phyloP scores from a whole-genome alignment of 2,888 invertebrate species.

The Tortrix viridana region DNA sequence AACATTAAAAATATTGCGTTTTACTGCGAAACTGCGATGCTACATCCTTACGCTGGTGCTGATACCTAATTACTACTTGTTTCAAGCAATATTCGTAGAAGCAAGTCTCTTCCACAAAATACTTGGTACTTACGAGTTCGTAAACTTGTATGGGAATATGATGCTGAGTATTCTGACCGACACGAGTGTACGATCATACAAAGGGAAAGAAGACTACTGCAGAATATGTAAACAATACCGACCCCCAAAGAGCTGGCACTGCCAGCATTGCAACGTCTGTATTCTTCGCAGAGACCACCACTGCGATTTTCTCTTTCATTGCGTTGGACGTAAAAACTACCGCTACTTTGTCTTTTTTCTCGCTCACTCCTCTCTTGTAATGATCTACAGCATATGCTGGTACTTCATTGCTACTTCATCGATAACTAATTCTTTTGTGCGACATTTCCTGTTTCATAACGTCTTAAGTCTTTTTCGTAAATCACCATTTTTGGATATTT shows the following conservation, averaged over 20 bases:
- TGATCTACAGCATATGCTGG: slow-evolving; percentile 73
- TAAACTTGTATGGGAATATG: slow-evolving; percentile 18
- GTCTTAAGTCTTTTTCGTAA: slow-evolving; percentile 50
- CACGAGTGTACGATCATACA: background rate
- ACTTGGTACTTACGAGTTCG: background rate
- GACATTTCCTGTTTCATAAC: too few relatives aligned
- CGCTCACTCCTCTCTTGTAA: slow-evolving; percentile 86
- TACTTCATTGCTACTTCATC: too few relatives aligned
- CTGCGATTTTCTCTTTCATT: slow-evolving; percentile 92
- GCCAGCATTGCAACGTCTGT: slow-evolving; percentile 90
- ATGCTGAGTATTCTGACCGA: background rate
- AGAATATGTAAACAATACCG: slow-evolving; percentile 87
- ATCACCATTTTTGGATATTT: slow-evolving; percentile 87
- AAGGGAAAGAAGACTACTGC: slow-evolving; percentile 83
- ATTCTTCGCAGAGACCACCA: slow-evolving; percentile 93
- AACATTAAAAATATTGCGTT: too few relatives aligned
- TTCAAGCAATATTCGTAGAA: background rate
- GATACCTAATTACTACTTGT: background rate
- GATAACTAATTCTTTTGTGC: slow-evolving; percentile 49
- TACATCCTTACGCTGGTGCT: too few relatives aligned
- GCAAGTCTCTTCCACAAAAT: slow-evolving; percentile 44
- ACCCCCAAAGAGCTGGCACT: slow-evolving; percentile 94
- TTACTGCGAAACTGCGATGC: too few relatives aligned
- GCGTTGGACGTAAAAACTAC: slow-evolving; percentile 92
- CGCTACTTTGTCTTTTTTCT: slow-evolving; percentile 91